Base-by-base conservation (phyloP, 2,888 invertebrate species). In the Rhingia rostrata region DNA sequence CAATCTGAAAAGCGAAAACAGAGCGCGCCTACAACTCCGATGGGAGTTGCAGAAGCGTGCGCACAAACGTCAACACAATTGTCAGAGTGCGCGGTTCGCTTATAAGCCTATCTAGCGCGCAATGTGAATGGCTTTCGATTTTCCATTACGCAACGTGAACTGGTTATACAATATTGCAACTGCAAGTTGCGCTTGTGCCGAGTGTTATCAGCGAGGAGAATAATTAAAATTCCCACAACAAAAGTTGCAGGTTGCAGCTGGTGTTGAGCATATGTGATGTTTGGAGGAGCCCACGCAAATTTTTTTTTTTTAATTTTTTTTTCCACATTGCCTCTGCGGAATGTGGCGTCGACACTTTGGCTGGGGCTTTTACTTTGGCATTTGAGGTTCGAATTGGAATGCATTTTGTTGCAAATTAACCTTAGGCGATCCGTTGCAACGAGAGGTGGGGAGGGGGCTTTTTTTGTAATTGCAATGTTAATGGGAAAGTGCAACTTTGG, bases 101-200 rank as follows among this genome's bases (percentile, higher is more conserved):
- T 60, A 6, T 60, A 4, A n/a, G 47, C 49, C 39, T 54, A 70
- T 53, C 81, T 64, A 54, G 66, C 53, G 51, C 70, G 61, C 9
- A 54, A 53, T 39, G 47, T 56, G 60, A 75, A 39, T 66, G 60
- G 63, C 79, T 83, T 79, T 83, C 73, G 79, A 69, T 79, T 83
- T 83, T 75, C 33, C 58, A 79, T 83, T 83, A 79, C 83, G 83
- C 83, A 83, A 83, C 78, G 73, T 74, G 83, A 70, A 74, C 79
- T 73, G 83, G 79, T 83, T 83, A 69, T 69, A 78, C 83, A 78
- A 83, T 79, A 61, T 22, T 22, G 22, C 22, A 22, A 22, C 14
- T 47, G 45, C 33, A 12, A 7, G 3, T 61, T 4, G 51, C 56
- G 49, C 10, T 6, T 14, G 51, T 1, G 35, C 39, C 35, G 41